Evolutionary conservation across 2,113 vertebrate genomes (phyloP).

Genomic region (Anoplopoma fimbria): DNA sequence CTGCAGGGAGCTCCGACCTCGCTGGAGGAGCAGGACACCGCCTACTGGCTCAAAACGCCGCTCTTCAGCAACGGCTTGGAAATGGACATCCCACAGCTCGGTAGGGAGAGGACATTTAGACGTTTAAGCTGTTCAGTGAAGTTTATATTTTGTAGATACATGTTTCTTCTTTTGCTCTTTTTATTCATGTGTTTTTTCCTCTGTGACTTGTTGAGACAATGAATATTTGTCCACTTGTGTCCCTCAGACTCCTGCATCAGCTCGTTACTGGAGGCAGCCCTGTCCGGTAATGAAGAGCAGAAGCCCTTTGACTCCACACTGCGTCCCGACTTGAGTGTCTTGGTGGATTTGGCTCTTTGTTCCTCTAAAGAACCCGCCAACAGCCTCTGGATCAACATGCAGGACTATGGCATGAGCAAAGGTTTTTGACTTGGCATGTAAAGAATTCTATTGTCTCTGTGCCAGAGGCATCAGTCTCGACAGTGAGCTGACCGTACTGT

Average conservation of each 20-base stretch:
- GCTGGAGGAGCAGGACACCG: slow-evolving; percentile 92
- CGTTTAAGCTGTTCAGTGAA: neutral
- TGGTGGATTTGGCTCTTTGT: slow-evolving; percentile 93
- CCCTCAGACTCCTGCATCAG: slow-evolving; percentile 92
- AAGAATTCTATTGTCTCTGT: neutral
- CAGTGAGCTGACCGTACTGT: neutral
- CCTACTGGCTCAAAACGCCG: slow-evolving; percentile 95
- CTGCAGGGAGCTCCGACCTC: slow-evolving; percentile 92
- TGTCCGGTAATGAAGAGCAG: slow-evolving; percentile 97
- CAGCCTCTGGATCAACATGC: slow-evolving; percentile 97
- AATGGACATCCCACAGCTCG: slow-evolving; percentile 92
- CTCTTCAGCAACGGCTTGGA: slow-evolving; percentile 96
- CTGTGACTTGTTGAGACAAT: neutral
- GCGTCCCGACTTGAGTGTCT: slow-evolving; percentile 87
- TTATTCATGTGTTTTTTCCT: neutral
- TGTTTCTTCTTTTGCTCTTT: neutral
- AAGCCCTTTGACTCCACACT: slow-evolving; percentile 95
- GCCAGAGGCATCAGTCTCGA: too few species aligned
- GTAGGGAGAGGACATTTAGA: slow-evolving; percentile 75
- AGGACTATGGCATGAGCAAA: slow-evolving; percentile 97
- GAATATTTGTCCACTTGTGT: slow-evolving; percentile 13
- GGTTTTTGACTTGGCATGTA: slow-evolving; percentile 72
- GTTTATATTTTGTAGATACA: neutral
- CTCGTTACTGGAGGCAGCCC: slow-evolving; percentile 92
- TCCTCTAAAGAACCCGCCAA: slow-evolving; percentile 95